Conservation (phyloP, 2,797 vertebrate species). For the Pelobates cultripes region DNA sequence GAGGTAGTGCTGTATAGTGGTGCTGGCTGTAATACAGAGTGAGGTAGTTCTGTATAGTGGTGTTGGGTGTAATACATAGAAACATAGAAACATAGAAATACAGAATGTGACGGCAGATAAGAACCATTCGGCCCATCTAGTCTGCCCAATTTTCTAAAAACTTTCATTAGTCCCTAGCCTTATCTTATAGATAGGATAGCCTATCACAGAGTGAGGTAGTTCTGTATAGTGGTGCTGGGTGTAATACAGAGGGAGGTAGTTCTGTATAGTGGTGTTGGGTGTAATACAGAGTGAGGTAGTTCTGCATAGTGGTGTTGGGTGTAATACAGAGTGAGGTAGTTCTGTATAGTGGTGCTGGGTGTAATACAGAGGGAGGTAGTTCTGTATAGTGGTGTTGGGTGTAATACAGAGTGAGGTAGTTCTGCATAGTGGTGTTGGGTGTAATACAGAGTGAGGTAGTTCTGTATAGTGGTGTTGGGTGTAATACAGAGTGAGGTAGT, state of each 20-base stretch:
- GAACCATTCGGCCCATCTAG: too few relatives aligned
- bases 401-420: background rate
- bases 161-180: too few relatives aligned
- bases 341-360: background rate
- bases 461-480: background rate
- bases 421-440: background rate
- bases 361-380: too few relatives aligned
- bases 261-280: background rate
- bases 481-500: background rate
- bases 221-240: background rate
- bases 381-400: background rate
- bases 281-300: too few relatives aligned
- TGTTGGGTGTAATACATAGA: background rate
- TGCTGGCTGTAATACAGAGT: background rate
- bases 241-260: background rate
- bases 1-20: background rate
- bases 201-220: background rate
- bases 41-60: background rate
- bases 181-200: too few relatives aligned
- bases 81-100: too few relatives aligned
- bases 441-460: background rate
- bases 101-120: too few relatives aligned
- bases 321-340: too few relatives aligned
- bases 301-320: too few relatives aligned
- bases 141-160: too few relatives aligned